Conservation (phyloP, 2,797 vertebrate genomes). For the Sebastes oblongus region DNA sequence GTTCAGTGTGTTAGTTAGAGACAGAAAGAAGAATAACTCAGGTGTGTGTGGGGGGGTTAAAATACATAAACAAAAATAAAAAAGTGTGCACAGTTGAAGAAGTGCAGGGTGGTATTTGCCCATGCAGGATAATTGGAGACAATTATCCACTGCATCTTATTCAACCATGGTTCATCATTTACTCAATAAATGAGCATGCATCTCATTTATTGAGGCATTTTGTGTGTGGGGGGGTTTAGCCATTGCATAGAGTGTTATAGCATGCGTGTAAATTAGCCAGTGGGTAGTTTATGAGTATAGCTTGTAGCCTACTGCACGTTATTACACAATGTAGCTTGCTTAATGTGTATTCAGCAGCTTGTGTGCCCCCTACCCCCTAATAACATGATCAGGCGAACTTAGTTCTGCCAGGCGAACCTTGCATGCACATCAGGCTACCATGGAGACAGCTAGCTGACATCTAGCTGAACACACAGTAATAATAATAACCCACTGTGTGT, state of each 20-base stretch:
- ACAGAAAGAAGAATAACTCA: slow-evolving; percentile 7
- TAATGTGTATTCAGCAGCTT: slow-evolving; percentile 35
- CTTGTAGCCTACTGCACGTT: slow-evolving; percentile 20
- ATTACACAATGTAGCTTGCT: slow-evolving; percentile 35
- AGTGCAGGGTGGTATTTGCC: slow-evolving; percentile 11
- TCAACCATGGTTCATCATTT: background rate
- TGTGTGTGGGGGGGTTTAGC: background rate
- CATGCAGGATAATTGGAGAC: background rate
- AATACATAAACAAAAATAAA: slow-evolving; percentile 2
- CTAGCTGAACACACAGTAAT: background rate
- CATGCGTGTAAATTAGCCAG: background rate
- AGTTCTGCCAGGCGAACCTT: slow-evolving; percentile 33
- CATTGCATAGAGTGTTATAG: background rate
- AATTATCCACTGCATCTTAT: background rate
- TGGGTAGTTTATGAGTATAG: background rate
- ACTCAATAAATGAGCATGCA: background rate
- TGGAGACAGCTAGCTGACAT: slow-evolving; percentile 21
- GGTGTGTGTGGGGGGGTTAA: background rate
- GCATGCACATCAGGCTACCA: slow-evolving; percentile 38
- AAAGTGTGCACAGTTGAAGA: slow-evolving; percentile 34
- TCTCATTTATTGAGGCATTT: background rate
- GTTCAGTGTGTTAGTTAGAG: slow-evolving; percentile 55
- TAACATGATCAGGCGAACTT: slow-evolving; percentile 63
- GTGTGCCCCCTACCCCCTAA: slow-evolving; percentile 46
- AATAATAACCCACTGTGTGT: background rate